Base-by-base conservation (phyloP, 2,888 invertebrate species). In the Tenodera sinensis region DNA sequence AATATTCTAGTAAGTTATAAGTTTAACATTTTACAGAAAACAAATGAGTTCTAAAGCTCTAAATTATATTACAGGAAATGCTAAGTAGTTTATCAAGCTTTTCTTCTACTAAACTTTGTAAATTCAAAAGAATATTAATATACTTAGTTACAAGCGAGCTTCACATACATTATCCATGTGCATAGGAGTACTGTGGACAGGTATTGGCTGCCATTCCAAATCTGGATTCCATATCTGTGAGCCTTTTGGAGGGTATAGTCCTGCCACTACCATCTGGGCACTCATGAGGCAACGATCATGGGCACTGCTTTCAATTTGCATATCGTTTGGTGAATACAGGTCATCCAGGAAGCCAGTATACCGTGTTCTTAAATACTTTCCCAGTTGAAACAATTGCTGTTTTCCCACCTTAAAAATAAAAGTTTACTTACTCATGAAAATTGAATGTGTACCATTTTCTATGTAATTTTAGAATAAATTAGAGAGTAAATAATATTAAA, bases 201-300 rank as follows among this genome's bases (percentile, higher is more conserved):
- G 97, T 90, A 98, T 96, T 0, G 98, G 98, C 92, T 97, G 97
- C 98, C 98, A 99, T 0, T 93, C 92, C 90, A 94, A 91, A 89
- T 95, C 94, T 0, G 94, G 92, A 91, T 95, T 95, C 96, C 96
- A 96, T 91, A 95, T 93, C 92, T 97, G 96, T 7, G 94, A 93
- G 86, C 94, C 94, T 0, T 93, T 92, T 0, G 96, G 96, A 3
- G 96, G 96, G 92, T 95, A 97, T 87, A 98, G 93, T 0, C 97
- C 98, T 0, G 98, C 97, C 83, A 97, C 94, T 90, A 98, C 94
- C 54, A 96, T 94, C 92, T 97, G 96, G 0, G 97, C 98, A 92
- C 98, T 98, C 96, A 97, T 97, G 91, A 98, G 93, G 92, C 98
- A 98, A 88, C 98, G 95, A 90, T 98, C 97, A 89, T 96, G 95